phyloP scores from a whole-genome alignment of 2,888 invertebrate genomes.

The Priapulus caudatus region DNA sequence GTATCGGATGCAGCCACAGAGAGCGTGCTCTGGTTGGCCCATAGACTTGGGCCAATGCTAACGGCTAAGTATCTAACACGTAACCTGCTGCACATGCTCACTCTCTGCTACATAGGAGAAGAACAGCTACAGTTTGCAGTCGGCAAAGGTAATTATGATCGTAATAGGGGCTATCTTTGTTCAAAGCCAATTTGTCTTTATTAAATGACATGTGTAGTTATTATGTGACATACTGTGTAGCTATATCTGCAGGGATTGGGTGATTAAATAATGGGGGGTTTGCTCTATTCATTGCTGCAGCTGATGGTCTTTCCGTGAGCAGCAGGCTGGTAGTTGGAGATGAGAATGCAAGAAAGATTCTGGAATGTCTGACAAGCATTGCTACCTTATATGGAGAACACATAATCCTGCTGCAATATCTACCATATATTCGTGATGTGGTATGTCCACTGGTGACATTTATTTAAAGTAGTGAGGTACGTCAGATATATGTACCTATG shows the following conservation, averaged over 20 bases:
- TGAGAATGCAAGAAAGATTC: conserved; percentile 66
- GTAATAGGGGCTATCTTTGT: neutral
- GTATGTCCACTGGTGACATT: conserved; percentile 23
- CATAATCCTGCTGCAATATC: conserved; percentile 36
- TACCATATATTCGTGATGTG: conserved; percentile 34
- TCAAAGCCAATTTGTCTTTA: too few species aligned
- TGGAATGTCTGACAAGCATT: conserved; percentile 76
- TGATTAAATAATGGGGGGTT: too few species aligned
- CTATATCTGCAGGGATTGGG: too few species aligned
- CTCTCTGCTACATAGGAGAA: conserved; percentile 72
- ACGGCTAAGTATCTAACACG: conserved; percentile 79
- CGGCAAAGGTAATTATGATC: neutral
- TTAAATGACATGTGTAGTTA: too few species aligned
- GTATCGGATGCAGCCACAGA: conserved; percentile 36
- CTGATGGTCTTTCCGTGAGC: too few species aligned
- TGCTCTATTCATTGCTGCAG: too few species aligned
- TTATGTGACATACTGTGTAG: too few species aligned
- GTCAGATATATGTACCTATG: too few species aligned
- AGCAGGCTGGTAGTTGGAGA: conserved; percentile 66
- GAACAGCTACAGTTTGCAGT: conserved; percentile 24
- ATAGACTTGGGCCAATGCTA: conserved; percentile 82
- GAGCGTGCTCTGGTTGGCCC: conserved; percentile 66
- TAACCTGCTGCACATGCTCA: conserved; percentile 82
- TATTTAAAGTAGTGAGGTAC: too few species aligned
- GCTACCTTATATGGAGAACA: conserved; percentile 46